Percentiles rank a stretch among this genome's conserved stretches.
Conservation (phyloP, 1,140 invertebrate genomes). For the Sinella curviseta region DNA sequence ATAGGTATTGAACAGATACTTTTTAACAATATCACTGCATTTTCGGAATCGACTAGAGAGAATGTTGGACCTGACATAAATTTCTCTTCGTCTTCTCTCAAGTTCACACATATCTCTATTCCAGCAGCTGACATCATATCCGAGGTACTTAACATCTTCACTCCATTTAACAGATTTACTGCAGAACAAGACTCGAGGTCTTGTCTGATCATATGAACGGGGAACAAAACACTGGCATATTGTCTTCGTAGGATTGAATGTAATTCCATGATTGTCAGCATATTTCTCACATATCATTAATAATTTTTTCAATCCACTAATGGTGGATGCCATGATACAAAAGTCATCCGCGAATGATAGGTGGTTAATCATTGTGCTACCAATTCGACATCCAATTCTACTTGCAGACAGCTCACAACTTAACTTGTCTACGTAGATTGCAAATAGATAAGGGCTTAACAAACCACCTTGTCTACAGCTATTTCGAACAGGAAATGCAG, state of each 20-base stretch:
- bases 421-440: neutral
- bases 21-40: neutral
- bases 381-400: neutral
- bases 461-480: neutral
- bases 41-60: neutral
- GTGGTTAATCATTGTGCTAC: neutral
- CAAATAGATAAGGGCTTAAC: neutral
- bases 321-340: neutral
- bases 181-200: neutral
- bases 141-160: neutral
- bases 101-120: neutral
- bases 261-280: neutral
- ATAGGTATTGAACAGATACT: neutral
- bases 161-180: neutral
- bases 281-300: neutral
- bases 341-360: neutral
- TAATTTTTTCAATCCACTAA: neutral
- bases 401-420: neutral
- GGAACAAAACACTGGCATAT: neutral
- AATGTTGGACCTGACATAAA: neutral
- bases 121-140: conserved; percentile 5
- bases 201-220: neutral
- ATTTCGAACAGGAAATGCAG: neutral
- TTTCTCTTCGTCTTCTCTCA: neutral
- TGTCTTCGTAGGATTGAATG: neutral